Base-by-base conservation (phyloP, 2,113 vertebrate species). In the Esox niger region DNA sequence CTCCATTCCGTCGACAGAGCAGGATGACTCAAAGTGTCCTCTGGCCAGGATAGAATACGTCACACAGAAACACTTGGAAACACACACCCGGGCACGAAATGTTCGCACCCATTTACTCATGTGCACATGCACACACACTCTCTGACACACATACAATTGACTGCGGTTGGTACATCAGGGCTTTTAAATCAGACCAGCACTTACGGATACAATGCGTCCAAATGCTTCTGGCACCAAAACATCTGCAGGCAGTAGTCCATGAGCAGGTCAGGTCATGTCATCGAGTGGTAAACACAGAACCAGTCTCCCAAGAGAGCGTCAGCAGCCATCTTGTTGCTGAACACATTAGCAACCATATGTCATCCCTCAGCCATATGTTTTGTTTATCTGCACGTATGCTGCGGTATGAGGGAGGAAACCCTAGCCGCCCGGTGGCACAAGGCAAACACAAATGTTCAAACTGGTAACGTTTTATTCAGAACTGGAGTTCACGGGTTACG, bases 11-110 rank as follows among this genome's bases (percentile, higher is more conserved):
- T 84, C 82, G 79, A 81, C 77, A 81, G 67, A 79, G 79, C 65
- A 66, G 72, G 61, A 83, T 87, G 82, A 87, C 80, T 86, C 84
- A 86, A 83, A 80, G 75, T 72, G 79, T 80, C 82, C 84, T 84
- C 80, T 70, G 67, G 86, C 72, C 80, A 69, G 73, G 49, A 68
- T 11, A 46, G 69, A 79, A 67, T 82, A 78, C 78, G 71, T 84
- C 83, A 78, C 52, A 69, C 71, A 32, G 46, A 64, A 72, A 79
- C 76, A 79, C 35, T 6, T 7, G n/a, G 8, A 71, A 10, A 6
- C 0, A 68, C 32, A 47, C 67, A 33, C 64, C 49, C 49, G 6
- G 33, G 57, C 46, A 62, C 15, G 32, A 38, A 38, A 58, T 11
- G 17, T 23, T 38, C 43, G 31, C 25, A 33, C 67, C 46, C 17